Percentiles rank a stretch among this genome's conserved stretches.
These are phyloP conservation scores for Pseudochirops corinnae DNA, from an alignment of 2,797 vertebrate species.

Conservation along the genomic window DNA sequence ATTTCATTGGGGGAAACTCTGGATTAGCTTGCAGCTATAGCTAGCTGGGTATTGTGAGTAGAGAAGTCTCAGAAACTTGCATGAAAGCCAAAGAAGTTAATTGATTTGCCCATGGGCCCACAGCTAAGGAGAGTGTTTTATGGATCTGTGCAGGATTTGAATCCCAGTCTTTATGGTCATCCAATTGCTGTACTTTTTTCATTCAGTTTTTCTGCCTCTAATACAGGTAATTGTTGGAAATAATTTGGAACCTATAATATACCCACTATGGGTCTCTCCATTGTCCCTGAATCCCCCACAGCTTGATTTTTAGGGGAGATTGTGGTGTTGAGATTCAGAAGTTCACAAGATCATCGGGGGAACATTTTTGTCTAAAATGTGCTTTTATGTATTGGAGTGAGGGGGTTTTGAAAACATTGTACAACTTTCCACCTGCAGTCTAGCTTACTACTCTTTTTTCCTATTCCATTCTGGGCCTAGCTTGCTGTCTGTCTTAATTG, in stretches of 20 bases:
- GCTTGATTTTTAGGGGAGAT: background rate
- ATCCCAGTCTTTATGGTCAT: background rate
- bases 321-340: background rate
- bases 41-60: background rate
- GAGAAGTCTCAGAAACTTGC: background rate
- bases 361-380: background rate
- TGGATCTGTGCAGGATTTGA: background rate
- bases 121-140: background rate
- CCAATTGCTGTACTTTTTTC: background rate
- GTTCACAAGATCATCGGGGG: background rate
- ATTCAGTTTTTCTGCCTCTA: background rate
- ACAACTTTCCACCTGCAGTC: background rate
- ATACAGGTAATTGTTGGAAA: background rate
- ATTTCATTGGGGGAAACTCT: background rate
- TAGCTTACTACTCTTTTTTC: background rate
- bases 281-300: background rate
- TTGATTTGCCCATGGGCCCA: background rate
- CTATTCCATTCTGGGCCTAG: background rate
- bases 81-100: background rate
- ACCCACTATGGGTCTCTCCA: background rate
- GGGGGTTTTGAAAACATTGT: background rate
- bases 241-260: background rate
- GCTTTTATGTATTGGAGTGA: background rate
- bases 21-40: background rate
- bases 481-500: background rate